phyloP scores from a whole-genome alignment of 2,113 vertebrate species.

The Aythya baeri region DNA sequence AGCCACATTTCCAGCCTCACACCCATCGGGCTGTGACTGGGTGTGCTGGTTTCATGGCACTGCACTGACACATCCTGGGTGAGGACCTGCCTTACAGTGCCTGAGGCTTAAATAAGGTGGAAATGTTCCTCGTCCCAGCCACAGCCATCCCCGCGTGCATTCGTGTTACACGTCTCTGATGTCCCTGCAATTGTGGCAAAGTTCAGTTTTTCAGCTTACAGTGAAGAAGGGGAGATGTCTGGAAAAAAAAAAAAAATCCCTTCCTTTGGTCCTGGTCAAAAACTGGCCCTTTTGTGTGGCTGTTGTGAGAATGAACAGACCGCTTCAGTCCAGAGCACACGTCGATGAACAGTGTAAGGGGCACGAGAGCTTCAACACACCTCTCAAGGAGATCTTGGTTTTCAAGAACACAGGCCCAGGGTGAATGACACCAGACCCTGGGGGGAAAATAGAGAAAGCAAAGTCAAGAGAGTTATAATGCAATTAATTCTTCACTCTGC shows the following conservation, averaged over 20 bases:
- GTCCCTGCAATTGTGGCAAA: accelerated
- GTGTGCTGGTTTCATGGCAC: background rate
- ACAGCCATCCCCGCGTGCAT: background rate
- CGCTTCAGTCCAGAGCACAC: background rate
- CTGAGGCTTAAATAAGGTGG: too few relatives aligned
- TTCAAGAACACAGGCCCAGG: background rate
- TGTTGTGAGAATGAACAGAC: background rate
- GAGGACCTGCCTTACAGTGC: background rate
- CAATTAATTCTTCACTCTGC: background rate
- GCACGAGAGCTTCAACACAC: background rate
- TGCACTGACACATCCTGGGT: background rate
- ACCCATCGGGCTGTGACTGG: background rate
- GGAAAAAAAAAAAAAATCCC: too few relatives aligned
- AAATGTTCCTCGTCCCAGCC: background rate
- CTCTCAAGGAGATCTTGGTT: background rate
- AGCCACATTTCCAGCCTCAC: background rate
- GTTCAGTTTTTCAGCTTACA: background rate
- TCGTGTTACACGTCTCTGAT: background rate
- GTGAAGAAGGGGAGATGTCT: background rate
- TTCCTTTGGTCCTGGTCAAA: background rate
- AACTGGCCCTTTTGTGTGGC: background rate
- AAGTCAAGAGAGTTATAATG: background rate
- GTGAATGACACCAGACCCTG: background rate
- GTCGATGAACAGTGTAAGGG: background rate
- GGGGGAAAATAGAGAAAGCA: background rate